Evolutionary conservation across 2,113 vertebrate genomes (phyloP).

Genomic region (Festucalex cinctus): DNA sequence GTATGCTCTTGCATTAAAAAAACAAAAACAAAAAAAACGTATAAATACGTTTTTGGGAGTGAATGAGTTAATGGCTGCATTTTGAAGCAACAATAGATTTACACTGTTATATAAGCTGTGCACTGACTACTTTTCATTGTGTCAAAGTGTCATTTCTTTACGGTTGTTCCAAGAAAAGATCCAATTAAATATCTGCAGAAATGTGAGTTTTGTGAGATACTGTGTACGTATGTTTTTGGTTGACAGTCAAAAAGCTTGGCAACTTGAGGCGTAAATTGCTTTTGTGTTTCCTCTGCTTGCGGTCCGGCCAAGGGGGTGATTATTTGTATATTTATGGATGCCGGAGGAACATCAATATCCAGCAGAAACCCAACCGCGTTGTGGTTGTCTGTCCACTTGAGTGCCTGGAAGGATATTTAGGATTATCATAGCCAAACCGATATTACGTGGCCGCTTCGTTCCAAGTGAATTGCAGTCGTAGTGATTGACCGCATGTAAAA

Average conservation of each 20-base stretch:
- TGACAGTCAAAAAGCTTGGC: not conserved
- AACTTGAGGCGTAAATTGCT: not conserved
- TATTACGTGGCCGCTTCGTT: constrained; percentile 57
- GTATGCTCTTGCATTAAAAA: too few species aligned
- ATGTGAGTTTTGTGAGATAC: too few species aligned
- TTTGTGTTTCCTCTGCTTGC: constrained; percentile 30
- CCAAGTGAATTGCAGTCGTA: constrained; percentile 50
- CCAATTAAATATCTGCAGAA: too few species aligned
- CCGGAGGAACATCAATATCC: constrained; percentile 43
- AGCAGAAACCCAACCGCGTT: constrained; percentile 45
- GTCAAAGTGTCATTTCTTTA: too few species aligned
- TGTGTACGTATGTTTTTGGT: not conserved
- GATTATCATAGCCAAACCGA: constrained; percentile 52
- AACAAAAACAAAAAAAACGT: too few species aligned
- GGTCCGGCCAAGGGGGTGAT: constrained; percentile 32
- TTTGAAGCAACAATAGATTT: too few species aligned
- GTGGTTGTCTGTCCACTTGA: constrained; percentile 51
- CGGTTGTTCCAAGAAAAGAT: too few species aligned
- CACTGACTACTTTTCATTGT: too few species aligned
- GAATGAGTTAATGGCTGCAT: too few species aligned
- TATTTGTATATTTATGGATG: constrained; percentile 49
- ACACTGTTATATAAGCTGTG: too few species aligned
- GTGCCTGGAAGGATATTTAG: constrained; percentile 43
- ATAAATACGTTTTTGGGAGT: too few species aligned
- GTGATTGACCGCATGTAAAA: constrained; percentile 48